These are phyloP conservation scores for Drosophila nigrodunni DNA, from an alignment of 1,140 invertebrate species.

Conservation along the genomic window DNA sequence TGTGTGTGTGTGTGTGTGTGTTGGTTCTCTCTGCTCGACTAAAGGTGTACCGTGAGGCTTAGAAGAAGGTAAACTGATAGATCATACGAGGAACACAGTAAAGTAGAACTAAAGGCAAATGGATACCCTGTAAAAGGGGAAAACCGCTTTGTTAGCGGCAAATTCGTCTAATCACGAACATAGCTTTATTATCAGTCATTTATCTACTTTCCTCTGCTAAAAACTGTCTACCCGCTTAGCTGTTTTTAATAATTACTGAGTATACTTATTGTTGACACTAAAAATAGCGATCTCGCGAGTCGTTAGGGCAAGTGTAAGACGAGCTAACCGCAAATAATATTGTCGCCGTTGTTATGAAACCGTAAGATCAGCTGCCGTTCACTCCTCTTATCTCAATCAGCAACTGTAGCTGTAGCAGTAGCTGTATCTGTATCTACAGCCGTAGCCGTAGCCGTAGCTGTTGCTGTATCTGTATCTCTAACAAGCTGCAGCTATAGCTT, in stretches of 20 bases:
- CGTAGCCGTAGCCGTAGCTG: conserved; percentile 14
- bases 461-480: conserved; percentile 43
- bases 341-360: conserved; percentile 50
- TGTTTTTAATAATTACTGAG: background rate
- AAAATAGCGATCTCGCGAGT: conserved; percentile 41
- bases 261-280: conserved; percentile 47
- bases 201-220: no score
- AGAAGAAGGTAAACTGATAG: background rate
- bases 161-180: no score
- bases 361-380: conserved; percentile 3
- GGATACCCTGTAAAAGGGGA: no score
- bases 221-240: background rate
- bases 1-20: background rate
- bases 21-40: conserved; percentile 6
- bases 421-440: conserved; percentile 20
- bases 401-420: conserved; percentile 33
- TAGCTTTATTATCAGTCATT: no score
- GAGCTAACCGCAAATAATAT: conserved; percentile 66
- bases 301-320: conserved; percentile 59
- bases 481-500: conserved; percentile 36
- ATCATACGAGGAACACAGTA: background rate
- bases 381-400: conserved; percentile 30
- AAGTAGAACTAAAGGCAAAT: no score
- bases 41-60: background rate
- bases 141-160: no score